phyloP scores from a whole-genome alignment of 2,797 vertebrate species.

The Vultur gryphus region DNA sequence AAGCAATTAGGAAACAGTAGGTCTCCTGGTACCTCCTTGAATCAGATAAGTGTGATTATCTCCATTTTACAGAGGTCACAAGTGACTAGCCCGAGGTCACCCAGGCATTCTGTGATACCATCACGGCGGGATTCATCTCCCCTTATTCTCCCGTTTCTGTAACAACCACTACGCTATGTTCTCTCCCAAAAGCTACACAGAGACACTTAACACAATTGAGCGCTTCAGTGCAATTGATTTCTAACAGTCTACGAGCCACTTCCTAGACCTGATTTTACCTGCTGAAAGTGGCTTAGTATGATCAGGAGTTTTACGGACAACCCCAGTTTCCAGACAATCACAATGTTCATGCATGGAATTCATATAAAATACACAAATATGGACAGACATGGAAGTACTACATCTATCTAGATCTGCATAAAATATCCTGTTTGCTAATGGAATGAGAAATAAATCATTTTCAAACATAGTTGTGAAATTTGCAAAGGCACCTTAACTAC shows the following conservation, averaged over 20 bases:
- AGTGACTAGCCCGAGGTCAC: neutral
- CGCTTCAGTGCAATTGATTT: neutral
- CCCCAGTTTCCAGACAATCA: neutral
- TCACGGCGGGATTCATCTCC: rapidly evolving
- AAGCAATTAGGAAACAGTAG: constrained; percentile 41
- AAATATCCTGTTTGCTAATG: neutral
- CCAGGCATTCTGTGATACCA: neutral
- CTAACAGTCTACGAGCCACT: neutral
- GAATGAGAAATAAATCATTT: neutral
- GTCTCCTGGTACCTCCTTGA: neutral
- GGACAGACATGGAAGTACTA: neutral
- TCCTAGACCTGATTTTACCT: neutral
- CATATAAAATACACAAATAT: neutral
- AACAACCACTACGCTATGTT: neutral
- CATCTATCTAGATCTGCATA: neutral
- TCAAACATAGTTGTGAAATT: neutral
- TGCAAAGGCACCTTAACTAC: neutral
- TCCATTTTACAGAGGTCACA: constrained; percentile 5
- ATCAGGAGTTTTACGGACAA: neutral
- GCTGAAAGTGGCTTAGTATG: neutral
- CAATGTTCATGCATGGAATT: neutral
- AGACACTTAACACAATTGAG: neutral
- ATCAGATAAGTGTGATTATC: constrained; percentile 51
- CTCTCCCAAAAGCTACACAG: neutral
- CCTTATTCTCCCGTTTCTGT: neutral